A percentile compares a stretch with the other conserved stretches of the same genome.
Conservation (phyloP, 2,797 vertebrate genomes). For the Potorous gilbertii region DNA sequence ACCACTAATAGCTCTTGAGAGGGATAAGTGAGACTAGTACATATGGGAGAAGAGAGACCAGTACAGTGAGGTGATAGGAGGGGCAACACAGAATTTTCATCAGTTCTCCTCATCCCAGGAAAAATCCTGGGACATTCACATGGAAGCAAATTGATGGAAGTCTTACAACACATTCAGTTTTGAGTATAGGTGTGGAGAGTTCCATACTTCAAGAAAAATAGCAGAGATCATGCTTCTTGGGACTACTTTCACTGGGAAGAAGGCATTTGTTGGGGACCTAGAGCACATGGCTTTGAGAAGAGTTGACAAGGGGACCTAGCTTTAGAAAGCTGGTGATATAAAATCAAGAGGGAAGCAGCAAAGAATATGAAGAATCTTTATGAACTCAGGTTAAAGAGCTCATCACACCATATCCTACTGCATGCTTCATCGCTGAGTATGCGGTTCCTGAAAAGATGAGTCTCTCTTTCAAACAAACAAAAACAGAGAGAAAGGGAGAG, state of each 20-base stretch:
- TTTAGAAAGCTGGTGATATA: background rate
- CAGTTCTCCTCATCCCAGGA: background rate
- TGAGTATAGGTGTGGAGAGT: background rate
- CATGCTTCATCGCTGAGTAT: background rate
- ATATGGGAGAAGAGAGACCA: background rate
- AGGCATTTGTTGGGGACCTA: background rate
- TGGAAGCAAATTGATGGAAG: background rate
- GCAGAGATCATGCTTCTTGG: background rate
- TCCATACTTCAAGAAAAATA: background rate
- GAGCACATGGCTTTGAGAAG: background rate
- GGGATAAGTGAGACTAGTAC: background rate
- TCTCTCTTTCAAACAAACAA: background rate
- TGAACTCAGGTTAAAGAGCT: background rate
- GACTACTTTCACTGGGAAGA: background rate
- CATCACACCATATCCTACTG: background rate
- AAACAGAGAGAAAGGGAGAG: background rate
- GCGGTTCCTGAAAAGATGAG: background rate
- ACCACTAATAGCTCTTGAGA: background rate
- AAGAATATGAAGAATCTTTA: background rate
- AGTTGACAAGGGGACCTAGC: background rate
- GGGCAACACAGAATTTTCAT: background rate
- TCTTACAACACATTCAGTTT: background rate
- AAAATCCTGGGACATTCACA: background rate
- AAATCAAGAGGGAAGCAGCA: background rate
- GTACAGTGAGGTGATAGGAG: too few species aligned